phyloP scores from a whole-genome alignment of 2,797 vertebrate genomes.

The Aeoliscus strigatus region DNA sequence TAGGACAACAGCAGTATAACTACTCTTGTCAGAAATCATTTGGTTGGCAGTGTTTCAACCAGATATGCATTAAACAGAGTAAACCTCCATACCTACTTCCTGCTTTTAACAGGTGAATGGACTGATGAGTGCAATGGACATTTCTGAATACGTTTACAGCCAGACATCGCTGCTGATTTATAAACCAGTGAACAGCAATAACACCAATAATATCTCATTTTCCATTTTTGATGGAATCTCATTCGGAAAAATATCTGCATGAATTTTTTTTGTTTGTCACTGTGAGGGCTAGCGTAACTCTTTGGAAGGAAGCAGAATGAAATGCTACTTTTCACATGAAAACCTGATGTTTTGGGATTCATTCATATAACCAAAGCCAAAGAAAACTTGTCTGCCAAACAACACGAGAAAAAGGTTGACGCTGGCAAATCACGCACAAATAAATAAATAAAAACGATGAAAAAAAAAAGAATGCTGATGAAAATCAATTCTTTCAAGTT shows the following conservation, averaged over 20 bases:
- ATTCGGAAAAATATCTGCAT: constrained; percentile 37
- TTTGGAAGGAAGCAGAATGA: background rate
- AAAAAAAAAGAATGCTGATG: no score
- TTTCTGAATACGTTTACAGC: background rate
- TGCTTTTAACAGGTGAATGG: background rate
- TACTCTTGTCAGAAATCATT: constrained; percentile 41
- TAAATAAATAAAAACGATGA: no score
- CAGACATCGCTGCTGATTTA: background rate
- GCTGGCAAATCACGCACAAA: no score
- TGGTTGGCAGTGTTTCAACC: constrained; percentile 29
- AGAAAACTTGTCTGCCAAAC: no score
- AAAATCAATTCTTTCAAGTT: no score
- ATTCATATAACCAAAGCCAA: no score
- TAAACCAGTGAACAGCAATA: background rate
- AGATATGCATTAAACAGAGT: constrained; percentile 15
- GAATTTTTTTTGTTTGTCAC: constrained; percentile 32
- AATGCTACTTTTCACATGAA: background rate
- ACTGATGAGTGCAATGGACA: background rate
- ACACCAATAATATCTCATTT: no score
- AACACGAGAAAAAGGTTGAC: no score
- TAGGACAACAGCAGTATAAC: constrained; percentile 32
- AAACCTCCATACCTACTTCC: constrained; percentile 1
- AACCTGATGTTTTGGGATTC: no score
- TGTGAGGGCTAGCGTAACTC: constrained; percentile 12
- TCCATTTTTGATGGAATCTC: constrained; percentile 25